A percentile compares a stretch with the other conserved stretches of the same genome.
These are phyloP conservation scores for Drosophila bunnanda DNA, from an alignment of 2,888 invertebrate species.

Conservation along the genomic window DNA sequence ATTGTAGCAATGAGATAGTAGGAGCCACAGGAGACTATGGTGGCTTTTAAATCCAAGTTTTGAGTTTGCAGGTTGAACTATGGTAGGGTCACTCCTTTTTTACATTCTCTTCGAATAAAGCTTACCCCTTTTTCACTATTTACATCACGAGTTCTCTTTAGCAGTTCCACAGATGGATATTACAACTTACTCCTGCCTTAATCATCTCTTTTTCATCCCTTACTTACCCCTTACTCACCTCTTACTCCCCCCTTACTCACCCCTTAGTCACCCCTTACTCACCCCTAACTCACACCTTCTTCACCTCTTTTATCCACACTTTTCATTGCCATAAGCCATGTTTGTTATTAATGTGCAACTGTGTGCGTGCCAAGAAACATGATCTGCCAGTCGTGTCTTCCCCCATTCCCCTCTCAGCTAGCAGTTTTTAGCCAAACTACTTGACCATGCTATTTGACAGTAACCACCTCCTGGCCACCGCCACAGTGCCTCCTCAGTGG, in stretches of 20 bases:
- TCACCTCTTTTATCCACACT: conserved; percentile 28
- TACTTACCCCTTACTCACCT: background rate
- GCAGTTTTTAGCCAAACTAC: conserved; percentile 64
- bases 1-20: conserved; percentile 58
- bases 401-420: conserved; percentile 1
- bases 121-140: background rate
- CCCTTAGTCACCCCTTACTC: background rate
- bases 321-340: conserved; percentile 53
- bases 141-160: background rate
- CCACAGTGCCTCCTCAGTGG: conserved; percentile 22
- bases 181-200: background rate
- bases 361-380: conserved; percentile 44
- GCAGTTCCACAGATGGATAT: background rate
- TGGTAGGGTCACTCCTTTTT: background rate
- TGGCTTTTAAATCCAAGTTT: conserved; percentile 45
- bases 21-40: conserved; percentile 30
- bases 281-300: background rate
- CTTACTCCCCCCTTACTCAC: background rate
- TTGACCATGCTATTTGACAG: conserved; percentile 67
- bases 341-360: conserved; percentile 63
- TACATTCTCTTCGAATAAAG: too few species aligned
- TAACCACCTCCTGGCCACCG: conserved; percentile 28
- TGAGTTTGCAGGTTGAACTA: conserved; percentile 9
- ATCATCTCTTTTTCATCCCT: background rate
- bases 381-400: conserved; percentile 25